Evolutionary conservation across 2,797 vertebrate species (phyloP), one percentile per base, ranked within the genome.

Genomic region (Lacerta viridis): DNA sequence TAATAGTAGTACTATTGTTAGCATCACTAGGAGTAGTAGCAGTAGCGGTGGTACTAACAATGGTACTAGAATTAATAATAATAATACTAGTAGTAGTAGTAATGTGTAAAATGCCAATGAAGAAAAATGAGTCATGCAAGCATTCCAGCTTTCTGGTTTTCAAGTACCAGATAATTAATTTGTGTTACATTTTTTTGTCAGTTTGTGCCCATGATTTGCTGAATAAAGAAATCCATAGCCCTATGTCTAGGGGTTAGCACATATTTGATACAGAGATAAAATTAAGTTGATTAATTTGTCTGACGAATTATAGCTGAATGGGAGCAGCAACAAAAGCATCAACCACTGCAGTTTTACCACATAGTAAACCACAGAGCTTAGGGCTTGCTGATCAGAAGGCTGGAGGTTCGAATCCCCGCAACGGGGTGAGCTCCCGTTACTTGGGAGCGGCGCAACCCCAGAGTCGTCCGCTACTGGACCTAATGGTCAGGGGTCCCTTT

Each of bases 311-410:
- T 85, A 71, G 61, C 85, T 85, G 61, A 75, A 86, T 41, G 81
- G 89, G 86, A 90, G 33, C 20, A 0, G 85, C 78, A 84, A 83
- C 87, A 93, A 94, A 61, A 92, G 90, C 88, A 71, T 93, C 91
- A 61, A 39, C 43, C 50, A 89, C 71, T 88, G 66, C 74, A 15
- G 2, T 91, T 84, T 90, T 68, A 13, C 82, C 89, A 79, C 75
- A 90, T 89, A 69, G 29, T 84, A 90, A 92, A 33, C 33, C 33
- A 33, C 33, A 33, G 33, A 33, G 33, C 33, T 33, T 33, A 33
- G 33, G 33, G 33, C 33, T 33, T 33, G 33, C 33, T 33, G 33
- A 33, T 33, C 33, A 33, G 33, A 33, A 33, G 33, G 33, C 2
- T 33, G 33, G 33, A 33, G 33, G 33, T 33, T 33, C 33, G 33